Conservation (phyloP, 2,888 invertebrate genomes). For the Pachydiplax longipennis region DNA sequence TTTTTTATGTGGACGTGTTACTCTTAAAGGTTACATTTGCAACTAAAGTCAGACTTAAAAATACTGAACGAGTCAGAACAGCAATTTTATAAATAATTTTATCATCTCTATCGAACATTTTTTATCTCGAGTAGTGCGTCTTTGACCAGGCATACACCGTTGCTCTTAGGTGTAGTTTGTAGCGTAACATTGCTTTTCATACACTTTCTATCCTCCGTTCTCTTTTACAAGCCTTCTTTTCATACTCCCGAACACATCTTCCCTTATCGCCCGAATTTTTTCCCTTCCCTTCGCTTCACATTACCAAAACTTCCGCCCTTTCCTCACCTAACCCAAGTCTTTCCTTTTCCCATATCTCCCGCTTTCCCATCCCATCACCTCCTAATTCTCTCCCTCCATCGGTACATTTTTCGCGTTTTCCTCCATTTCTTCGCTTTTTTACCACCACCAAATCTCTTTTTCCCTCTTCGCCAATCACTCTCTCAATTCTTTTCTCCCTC, state of each 20-base stretch:
- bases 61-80: no score
- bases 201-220: neutral
- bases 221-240: neutral
- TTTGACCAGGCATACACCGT: no score
- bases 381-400: neutral
- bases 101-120: no score
- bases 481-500: neutral
- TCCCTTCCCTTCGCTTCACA: neutral
- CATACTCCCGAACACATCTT: neutral
- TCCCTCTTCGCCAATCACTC: neutral
- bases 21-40: no score
- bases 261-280: neutral
- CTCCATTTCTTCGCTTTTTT: neutral
- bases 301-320: neutral
- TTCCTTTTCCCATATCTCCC: neutral
- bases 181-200: neutral
- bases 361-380: neutral
- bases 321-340: neutral
- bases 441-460: neutral
- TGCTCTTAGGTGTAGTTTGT: no score
- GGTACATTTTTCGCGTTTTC: neutral
- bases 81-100: no score
- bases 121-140: no score
- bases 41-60: no score
- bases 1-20: no score